These are phyloP conservation scores for Callionymus lyra DNA, from an alignment of 2,113 vertebrate species.

Conservation along the genomic window DNA sequence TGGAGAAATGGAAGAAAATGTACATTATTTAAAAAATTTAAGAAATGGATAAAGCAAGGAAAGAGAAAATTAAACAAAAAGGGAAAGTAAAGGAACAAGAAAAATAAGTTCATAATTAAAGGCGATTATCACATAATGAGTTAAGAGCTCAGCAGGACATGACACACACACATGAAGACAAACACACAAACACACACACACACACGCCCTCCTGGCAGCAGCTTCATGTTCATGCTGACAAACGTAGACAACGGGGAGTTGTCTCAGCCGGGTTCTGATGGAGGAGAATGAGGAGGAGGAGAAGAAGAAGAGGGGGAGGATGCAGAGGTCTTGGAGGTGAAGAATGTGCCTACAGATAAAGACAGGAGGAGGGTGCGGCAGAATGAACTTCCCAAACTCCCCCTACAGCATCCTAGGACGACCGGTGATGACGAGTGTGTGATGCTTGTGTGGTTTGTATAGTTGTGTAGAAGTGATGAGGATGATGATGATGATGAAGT, in stretches of 20 bases:
- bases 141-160: background rate
- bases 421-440: too few relatives aligned
- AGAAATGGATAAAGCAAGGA: too few relatives aligned
- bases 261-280: conserved; percentile 15
- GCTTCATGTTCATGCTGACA: conserved; percentile 2
- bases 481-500: too few relatives aligned
- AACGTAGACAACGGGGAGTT: background rate
- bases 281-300: conserved; percentile 7
- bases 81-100: too few relatives aligned
- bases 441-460: background rate
- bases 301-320: conserved; percentile 1
- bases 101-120: too few relatives aligned
- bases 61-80: too few relatives aligned
- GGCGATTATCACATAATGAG: too few relatives aligned
- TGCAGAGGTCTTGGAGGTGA: conserved; percentile 30
- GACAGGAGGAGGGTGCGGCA: background rate
- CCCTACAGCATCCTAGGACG: background rate
- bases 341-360: conserved; percentile 34
- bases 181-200: background rate
- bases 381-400: conserved; percentile 9
- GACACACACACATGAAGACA: background rate
- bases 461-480: too few relatives aligned
- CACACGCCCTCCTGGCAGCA: conserved; percentile 25
- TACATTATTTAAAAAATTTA: too few relatives aligned
- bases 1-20: too few relatives aligned